Conservation (phyloP, 2,797 vertebrate genomes). For the Poecilia wingei region DNA sequence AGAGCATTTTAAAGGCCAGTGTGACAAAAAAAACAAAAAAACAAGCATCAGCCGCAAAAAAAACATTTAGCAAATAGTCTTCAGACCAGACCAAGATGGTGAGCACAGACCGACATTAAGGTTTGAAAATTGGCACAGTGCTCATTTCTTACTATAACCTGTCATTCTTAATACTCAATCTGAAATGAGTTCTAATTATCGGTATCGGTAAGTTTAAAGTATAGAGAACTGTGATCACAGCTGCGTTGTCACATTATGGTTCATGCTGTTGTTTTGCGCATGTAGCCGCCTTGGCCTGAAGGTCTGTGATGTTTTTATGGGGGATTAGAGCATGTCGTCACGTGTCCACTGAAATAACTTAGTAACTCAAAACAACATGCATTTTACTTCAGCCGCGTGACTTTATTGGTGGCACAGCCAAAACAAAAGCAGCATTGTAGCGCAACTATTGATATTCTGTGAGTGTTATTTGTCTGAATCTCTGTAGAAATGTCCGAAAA, state of each 20-base stretch:
- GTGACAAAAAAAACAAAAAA: slow-evolving; percentile 13
- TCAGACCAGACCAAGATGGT: slow-evolving; percentile 10
- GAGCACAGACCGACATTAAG: neutral
- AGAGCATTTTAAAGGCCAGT: slow-evolving; percentile 29
- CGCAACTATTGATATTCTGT: neutral
- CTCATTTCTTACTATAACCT: neutral
- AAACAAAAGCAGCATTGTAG: neutral
- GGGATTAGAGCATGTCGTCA: neutral
- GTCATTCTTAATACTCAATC: neutral
- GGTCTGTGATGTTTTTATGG: neutral
- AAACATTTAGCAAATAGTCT: slow-evolving; percentile 30
- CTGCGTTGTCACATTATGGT: neutral
- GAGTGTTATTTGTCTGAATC: neutral
- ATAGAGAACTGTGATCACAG: neutral
- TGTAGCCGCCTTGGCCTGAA: neutral
- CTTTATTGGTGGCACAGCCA: neutral
- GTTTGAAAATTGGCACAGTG: neutral
- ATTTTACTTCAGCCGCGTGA: neutral
- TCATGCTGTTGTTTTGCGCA: neutral
- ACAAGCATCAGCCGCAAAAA: slow-evolving; percentile 24
- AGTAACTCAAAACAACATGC: neutral
- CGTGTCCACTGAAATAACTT: neutral
- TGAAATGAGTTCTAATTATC: neutral
- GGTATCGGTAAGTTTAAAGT: neutral
- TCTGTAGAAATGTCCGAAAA: neutral